phyloP scores from a whole-genome alignment of 2,888 invertebrate species.

The Zelleria hepariella region DNA sequence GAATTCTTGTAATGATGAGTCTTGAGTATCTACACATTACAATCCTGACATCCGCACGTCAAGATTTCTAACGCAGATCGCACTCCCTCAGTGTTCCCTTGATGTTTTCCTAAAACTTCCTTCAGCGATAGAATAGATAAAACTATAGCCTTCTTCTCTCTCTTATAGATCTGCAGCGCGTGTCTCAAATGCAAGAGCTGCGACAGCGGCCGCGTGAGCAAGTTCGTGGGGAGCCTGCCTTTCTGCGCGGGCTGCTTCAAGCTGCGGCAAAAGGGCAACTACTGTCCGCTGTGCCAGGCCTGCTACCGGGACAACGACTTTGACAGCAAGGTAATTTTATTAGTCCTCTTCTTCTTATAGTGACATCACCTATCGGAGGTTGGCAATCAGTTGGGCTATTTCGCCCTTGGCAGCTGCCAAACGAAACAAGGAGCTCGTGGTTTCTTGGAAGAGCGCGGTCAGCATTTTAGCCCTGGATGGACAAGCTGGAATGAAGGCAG shows the following conservation, averaged over 20 bases:
- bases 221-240: constrained; percentile 87
- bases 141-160: background rate
- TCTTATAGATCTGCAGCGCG: constrained; percentile 73
- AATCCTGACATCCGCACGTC: no score
- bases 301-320: constrained; percentile 94
- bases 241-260: constrained; percentile 91
- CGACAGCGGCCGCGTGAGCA: constrained; percentile 82
- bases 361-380: background rate
- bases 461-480: no score
- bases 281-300: constrained; percentile 91
- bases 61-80: no score
- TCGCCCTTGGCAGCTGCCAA: no score
- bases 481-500: no score
- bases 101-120: no score
- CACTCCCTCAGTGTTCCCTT: no score
- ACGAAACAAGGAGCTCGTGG: no score
- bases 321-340: constrained; percentile 81
- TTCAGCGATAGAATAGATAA: no score
- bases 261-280: constrained; percentile 89
- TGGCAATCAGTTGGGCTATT: background rate
- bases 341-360: background rate
- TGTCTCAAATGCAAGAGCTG: constrained; percentile 94
- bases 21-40: no score
- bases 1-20: no score
- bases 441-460: no score